Evolutionary conservation across 1,140 invertebrate species (phyloP).

Genomic region (Octopus sinensis): DNA sequence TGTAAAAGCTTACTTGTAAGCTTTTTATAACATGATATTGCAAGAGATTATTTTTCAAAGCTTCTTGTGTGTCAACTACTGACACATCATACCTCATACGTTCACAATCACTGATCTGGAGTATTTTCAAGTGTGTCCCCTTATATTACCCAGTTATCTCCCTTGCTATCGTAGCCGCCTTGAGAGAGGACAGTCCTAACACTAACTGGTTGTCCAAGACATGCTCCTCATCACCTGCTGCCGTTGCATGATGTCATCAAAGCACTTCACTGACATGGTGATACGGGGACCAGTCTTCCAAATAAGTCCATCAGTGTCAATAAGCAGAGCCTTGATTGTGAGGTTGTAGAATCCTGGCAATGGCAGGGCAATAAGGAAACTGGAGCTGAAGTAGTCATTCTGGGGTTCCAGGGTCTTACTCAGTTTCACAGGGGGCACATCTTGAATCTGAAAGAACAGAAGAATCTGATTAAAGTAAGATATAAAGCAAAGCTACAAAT

Average conservation of each 20-base stretch:
- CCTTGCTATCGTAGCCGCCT: no score
- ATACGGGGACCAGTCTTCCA: slow-evolving; percentile 75
- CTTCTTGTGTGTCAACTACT: no score
- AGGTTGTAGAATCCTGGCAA: slow-evolving; percentile 61
- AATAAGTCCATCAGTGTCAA: slow-evolving; percentile 69
- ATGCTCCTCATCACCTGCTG: slow-evolving; percentile 23
- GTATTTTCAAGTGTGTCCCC: no score
- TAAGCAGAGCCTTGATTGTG: slow-evolving; percentile 69
- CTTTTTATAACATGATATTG: no score
- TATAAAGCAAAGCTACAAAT: no score
- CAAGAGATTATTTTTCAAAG: no score
- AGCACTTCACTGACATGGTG: slow-evolving; percentile 69
- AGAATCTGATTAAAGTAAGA: background rate
- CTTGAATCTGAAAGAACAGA: slow-evolving; percentile 42
- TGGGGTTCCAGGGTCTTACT: slow-evolving; percentile 71
- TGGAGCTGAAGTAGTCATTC: slow-evolving; percentile 76
- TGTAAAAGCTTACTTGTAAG: no score
- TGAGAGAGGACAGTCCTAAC: background rate
- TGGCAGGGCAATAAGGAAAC: slow-evolving; percentile 69
- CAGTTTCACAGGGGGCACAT: slow-evolving; percentile 60
- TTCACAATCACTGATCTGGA: no score
- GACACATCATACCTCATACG: no score
- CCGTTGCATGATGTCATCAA: slow-evolving; percentile 62
- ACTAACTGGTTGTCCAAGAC: background rate
- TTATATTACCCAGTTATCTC: no score